phyloP scores from a whole-genome alignment of 2,113 vertebrate genomes.

The Bothrops jararaca region DNA sequence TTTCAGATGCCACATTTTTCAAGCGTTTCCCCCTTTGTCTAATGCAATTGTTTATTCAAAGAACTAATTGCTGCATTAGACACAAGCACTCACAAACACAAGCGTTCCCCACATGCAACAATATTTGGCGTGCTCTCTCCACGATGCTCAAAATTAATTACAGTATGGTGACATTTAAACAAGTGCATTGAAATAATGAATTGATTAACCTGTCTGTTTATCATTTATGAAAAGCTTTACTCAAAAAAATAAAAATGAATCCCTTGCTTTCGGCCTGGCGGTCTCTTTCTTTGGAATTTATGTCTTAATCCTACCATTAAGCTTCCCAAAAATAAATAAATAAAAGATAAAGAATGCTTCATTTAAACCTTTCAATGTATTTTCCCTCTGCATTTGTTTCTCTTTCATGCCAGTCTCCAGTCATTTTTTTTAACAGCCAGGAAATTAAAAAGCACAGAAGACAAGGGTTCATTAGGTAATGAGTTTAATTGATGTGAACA shows the following conservation, averaged over 20 bases:
- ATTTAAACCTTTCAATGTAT: constrained; percentile 52
- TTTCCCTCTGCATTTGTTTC: constrained; percentile 29
- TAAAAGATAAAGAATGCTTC: constrained; percentile 32
- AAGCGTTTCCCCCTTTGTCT: constrained; percentile 4
- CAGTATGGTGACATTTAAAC: constrained; percentile 40
- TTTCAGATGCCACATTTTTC: constrained; percentile 55
- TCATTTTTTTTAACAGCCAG: constrained; percentile 20
- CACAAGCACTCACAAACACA: constrained; percentile 29
- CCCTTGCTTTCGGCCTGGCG: constrained; percentile 26
- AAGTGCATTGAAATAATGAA: constrained; percentile 35
- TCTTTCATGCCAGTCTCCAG: constrained; percentile 24
- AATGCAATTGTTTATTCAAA: constrained; percentile 48
- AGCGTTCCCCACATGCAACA: constrained; percentile 35
- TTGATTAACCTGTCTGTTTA: constrained; percentile 43
- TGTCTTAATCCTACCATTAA: constrained; percentile 37
- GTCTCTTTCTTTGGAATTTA: constrained; percentile 49
- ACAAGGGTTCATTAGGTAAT: constrained; percentile 47
- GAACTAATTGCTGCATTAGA: constrained; percentile 55
- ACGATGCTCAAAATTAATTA: constrained; percentile 57
- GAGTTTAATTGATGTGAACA: constrained; percentile 59
- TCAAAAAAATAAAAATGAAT: constrained; percentile 14
- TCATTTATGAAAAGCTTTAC: constrained; percentile 36
- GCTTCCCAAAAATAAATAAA: constrained; percentile 35
- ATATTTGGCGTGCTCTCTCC: constrained; percentile 45
- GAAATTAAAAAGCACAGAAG: constrained; percentile 48